These are phyloP conservation scores for Malacosoma neustria DNA, from an alignment of 2,888 invertebrate species.

Conservation along the genomic window DNA sequence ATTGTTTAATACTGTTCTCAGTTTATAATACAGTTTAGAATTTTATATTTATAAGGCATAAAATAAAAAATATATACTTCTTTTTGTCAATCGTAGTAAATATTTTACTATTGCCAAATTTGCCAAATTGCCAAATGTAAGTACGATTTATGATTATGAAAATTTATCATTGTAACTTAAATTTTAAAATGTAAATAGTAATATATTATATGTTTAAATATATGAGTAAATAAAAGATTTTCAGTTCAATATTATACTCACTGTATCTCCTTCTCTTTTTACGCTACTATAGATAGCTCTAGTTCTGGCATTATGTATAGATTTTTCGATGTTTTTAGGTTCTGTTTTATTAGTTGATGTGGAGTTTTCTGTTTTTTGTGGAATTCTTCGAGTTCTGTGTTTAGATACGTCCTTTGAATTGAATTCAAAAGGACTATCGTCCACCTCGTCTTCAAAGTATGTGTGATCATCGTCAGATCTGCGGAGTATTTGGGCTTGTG, in stretches of 20 bases:
- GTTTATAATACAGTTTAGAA: too few species aligned
- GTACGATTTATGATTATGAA: too few species aligned
- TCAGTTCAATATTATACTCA: conserved; percentile 27
- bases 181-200: conserved; percentile 1
- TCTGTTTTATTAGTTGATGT: conserved; percentile 23
- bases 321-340: conserved; percentile 14
- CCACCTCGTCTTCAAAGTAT: conserved; percentile 34
- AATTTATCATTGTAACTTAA: too few species aligned
- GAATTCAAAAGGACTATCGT: conserved; percentile 33
- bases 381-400: conserved; percentile 30
- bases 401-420: conserved; percentile 21
- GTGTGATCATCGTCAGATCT: conserved; percentile 31
- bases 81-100: too few species aligned
- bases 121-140: too few species aligned
- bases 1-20: too few species aligned
- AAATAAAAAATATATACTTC: too few species aligned
- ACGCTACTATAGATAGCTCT: conserved; percentile 2
- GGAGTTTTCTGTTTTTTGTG: conserved; percentile 27
- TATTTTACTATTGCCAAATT: too few species aligned
- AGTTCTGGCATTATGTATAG: conserved; percentile 15
- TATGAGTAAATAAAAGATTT: not conserved
- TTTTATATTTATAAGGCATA: too few species aligned
- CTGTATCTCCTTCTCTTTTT: conserved; percentile 19
- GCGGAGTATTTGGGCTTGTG: conserved; percentile 44
- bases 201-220: not conserved